These are phyloP conservation scores for Pedionomus torquatus DNA, from an alignment of 2,113 vertebrate species.

Conservation along the genomic window DNA sequence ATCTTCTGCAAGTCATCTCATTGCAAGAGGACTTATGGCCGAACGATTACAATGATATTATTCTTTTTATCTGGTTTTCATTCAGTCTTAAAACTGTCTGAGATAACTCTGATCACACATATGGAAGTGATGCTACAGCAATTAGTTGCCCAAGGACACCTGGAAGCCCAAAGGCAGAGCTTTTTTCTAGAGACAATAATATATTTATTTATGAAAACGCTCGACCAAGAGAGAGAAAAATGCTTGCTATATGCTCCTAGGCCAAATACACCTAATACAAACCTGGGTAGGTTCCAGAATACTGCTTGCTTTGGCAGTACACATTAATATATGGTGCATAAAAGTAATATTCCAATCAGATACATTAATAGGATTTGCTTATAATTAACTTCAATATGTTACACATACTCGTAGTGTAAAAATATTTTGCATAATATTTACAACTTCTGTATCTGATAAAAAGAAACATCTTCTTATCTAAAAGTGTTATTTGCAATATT, in stretches of 20 bases:
- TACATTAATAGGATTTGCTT: background rate
- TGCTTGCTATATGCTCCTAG: background rate
- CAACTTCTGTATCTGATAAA: background rate
- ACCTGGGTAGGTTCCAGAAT: too few relatives aligned
- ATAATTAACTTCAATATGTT: background rate
- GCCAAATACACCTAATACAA: too few relatives aligned
- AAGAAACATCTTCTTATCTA: background rate
- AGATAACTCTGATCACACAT: background rate
- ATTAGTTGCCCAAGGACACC: background rate
- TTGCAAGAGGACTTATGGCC: background rate
- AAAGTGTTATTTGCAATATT: background rate
- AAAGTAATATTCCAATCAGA: background rate
- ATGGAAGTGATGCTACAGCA: fast-evolving
- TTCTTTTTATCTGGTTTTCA: background rate
- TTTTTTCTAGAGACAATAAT: background rate
- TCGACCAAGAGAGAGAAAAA: background rate
- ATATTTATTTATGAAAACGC: background rate
- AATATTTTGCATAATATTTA: background rate
- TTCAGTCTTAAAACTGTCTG: background rate
- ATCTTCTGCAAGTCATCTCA: background rate
- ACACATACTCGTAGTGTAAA: background rate
- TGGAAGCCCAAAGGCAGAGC: background rate
- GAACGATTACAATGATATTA: background rate
- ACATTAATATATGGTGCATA: background rate
- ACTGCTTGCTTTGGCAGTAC: background rate